A percentile compares a stretch with the other conserved stretches of the same genome.
These are phyloP conservation scores for Sinohyriopsis cumingii DNA, from an alignment of 2,888 invertebrate genomes.

Conservation along the genomic window DNA sequence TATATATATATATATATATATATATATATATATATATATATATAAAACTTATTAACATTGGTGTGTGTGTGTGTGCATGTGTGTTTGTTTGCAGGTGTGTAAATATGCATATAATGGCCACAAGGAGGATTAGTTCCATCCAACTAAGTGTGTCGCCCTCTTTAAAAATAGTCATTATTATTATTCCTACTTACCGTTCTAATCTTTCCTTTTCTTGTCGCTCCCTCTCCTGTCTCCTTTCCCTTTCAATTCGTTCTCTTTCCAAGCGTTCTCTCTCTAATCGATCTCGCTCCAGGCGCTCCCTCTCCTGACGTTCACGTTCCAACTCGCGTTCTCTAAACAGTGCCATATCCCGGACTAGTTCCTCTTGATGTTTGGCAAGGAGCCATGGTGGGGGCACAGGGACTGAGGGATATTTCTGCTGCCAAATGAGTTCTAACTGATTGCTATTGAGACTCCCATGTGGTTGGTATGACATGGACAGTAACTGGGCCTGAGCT, in stretches of 20 bases:
- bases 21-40: too few species aligned
- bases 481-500: slow-evolving; percentile 18
- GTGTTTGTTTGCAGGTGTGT: too few species aligned
- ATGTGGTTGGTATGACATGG: slow-evolving; percentile 39
- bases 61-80: too few species aligned
- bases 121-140: too few species aligned
- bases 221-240: slow-evolving; percentile 42
- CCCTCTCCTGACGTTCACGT: slow-evolving; percentile 73
- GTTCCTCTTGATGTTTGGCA: slow-evolving; percentile 64
- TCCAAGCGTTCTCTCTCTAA: slow-evolving; percentile 32
- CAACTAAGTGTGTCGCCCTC: too few species aligned
- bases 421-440: slow-evolving; percentile 69
- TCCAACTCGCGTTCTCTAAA: slow-evolving; percentile 69
- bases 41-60: too few species aligned
- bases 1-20: too few species aligned
- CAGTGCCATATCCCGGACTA: slow-evolving; percentile 60
- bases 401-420: slow-evolving; percentile 65
- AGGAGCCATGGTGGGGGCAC: slow-evolving; percentile 66
- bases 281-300: slow-evolving; percentile 57
- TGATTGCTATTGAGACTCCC: slow-evolving; percentile 50
- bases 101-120: too few species aligned
- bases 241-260: slow-evolving; percentile 48
- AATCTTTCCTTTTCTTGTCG: slow-evolving; percentile 42
- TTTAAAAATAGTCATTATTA: too few species aligned
- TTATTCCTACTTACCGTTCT: slow-evolving; percentile 17